Conservation (phyloP, 1,140 invertebrate species). For the Cydia amplana region DNA sequence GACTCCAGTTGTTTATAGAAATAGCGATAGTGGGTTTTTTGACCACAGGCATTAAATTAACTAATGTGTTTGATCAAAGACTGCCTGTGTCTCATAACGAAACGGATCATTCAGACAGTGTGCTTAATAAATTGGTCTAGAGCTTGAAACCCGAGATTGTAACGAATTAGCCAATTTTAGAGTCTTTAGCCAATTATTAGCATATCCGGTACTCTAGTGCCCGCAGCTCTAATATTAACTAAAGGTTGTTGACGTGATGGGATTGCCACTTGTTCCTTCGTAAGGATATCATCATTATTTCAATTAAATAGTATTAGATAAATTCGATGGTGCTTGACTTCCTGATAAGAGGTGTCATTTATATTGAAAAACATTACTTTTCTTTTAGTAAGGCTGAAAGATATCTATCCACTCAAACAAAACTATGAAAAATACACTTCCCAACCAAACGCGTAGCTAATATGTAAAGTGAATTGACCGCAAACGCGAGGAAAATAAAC, state of each 20-base stretch:
- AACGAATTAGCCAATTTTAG: conserved; percentile 50
- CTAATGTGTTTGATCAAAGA: neutral
- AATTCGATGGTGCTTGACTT: no score
- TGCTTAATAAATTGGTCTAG: conserved; percentile 20
- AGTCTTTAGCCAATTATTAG: conserved; percentile 68
- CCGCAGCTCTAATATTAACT: conserved; percentile 50
- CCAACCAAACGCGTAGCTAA: neutral
- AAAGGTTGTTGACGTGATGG: conserved; percentile 14
- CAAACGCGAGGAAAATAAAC: conserved; percentile 14
- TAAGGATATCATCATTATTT: neutral
- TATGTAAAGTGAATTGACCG: conserved; percentile 16
- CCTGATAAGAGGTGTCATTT: no score
- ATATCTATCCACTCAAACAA: neutral
- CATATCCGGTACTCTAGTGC: conserved; percentile 62
- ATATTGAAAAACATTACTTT: neutral
- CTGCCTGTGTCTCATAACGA: neutral
- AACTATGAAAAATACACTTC: conserved; percentile 1
- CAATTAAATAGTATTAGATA: neutral
- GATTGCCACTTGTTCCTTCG: neutral
- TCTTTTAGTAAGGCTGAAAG: no score
- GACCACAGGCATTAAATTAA: neutral
- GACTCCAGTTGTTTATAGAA: no score
- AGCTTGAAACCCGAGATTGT: conserved; percentile 41
- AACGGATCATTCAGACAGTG: neutral
- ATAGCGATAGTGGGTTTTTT: neutral